phyloP scores from a whole-genome alignment of 2,113 vertebrate species.

The Prunella himalayana region DNA sequence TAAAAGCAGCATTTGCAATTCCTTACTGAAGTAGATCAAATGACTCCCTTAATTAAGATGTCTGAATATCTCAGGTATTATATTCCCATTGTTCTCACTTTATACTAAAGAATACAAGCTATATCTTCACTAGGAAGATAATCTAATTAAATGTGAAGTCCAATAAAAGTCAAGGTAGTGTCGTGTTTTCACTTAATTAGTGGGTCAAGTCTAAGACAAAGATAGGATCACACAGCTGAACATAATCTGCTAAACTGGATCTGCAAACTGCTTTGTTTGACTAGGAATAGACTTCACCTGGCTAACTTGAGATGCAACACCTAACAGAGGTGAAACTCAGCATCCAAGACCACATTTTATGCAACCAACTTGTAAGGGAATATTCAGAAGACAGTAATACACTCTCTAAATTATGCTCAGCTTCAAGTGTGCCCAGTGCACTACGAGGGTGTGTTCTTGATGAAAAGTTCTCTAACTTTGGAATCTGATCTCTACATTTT shows the following conservation, averaged over 20 bases:
- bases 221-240: background rate
- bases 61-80: background rate
- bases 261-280: constrained; percentile 19
- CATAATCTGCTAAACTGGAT: background rate
- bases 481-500: background rate
- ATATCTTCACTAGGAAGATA: background rate
- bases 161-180: background rate
- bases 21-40: background rate
- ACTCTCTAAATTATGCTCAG: background rate
- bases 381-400: background rate
- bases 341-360: background rate
- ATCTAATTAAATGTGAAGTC: background rate
- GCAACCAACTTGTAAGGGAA: background rate
- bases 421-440: background rate
- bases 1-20: background rate
- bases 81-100: background rate
- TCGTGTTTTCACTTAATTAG: constrained; percentile 13
- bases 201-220: background rate
- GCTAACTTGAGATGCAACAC: background rate
- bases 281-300: background rate
- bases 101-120: background rate
- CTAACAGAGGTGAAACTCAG: background rate
- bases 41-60: background rate
- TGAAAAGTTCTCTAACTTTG: background rate
- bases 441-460: background rate